Evolutionary conservation across 2,888 invertebrate species (phyloP).

Genomic region (Orthosia incerta): DNA sequence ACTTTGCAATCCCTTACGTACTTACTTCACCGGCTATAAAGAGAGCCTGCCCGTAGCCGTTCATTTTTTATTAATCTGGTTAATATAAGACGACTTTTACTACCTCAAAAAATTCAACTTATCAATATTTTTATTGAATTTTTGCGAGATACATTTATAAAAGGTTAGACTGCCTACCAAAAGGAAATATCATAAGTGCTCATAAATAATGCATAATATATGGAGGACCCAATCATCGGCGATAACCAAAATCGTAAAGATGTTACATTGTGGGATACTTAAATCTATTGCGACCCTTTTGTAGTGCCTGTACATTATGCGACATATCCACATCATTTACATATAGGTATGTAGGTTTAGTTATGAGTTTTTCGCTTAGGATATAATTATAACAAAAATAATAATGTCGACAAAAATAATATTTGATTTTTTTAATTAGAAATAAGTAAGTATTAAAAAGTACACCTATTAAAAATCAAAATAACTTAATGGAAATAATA

Average conservation of each 20-base stretch:
- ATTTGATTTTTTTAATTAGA: neutral
- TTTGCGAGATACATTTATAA: slow-evolving; percentile 23
- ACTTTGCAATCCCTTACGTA: slow-evolving; percentile 21
- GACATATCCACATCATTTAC: slow-evolving; percentile 3
- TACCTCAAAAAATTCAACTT: slow-evolving; percentile 22
- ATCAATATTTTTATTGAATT: slow-evolving; percentile 28
- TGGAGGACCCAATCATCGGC: slow-evolving; percentile 49
- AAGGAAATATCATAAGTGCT: slow-evolving; percentile 37
- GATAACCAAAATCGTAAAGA: slow-evolving; percentile 59
- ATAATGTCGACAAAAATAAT: neutral
- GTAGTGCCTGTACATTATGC: slow-evolving; percentile 21
- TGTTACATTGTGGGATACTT: slow-evolving; percentile 46
- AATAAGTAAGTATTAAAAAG: neutral
- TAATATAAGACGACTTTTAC: slow-evolving; percentile 18
- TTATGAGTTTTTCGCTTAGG: neutral
- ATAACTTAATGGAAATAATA: neutral
- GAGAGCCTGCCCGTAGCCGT: neutral
- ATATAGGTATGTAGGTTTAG: neutral
- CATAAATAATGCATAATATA: slow-evolving; percentile 59
- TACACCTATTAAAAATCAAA: neutral
- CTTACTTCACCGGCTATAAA: slow-evolving; percentile 25
- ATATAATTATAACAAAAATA: neutral
- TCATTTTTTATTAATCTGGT: slow-evolving; percentile 33
- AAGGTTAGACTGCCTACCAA: slow-evolving; percentile 33
- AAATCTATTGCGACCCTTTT: slow-evolving; percentile 53